Conservation (phyloP, 2,797 vertebrate species). For the Apodemus agrarius region DNA sequence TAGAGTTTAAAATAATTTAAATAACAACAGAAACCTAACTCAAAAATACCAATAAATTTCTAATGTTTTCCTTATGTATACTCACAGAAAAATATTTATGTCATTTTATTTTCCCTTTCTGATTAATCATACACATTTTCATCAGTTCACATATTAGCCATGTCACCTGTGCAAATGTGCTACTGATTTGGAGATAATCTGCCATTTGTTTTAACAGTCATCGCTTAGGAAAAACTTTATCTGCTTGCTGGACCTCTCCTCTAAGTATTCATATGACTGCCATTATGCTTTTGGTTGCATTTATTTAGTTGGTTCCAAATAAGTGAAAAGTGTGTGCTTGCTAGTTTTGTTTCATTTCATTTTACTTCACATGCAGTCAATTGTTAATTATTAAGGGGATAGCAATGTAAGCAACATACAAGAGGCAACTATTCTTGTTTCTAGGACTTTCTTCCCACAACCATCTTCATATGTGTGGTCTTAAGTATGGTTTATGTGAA, state of each 20-base stretch:
- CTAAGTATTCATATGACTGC: not conserved
- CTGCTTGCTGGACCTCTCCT: not conserved
- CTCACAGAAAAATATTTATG: not conserved
- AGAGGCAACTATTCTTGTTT: not conserved
- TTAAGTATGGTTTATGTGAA: not conserved
- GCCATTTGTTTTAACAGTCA: not conserved
- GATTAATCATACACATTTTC: not conserved
- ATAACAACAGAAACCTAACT: not conserved
- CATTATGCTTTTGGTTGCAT: not conserved
- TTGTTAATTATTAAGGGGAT: not conserved
- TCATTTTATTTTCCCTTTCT: conserved; percentile 30
- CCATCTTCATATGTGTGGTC: not conserved
- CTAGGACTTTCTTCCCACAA: not conserved
- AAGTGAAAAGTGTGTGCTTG: not conserved
- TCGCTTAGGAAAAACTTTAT: not conserved
- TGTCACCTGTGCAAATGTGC: not conserved
- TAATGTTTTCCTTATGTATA: not conserved
- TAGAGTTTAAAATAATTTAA: conserved; percentile 25
- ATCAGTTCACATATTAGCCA: not conserved
- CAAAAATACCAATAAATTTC: not conserved
- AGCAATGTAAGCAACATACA: not conserved
- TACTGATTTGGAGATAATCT: not conserved
- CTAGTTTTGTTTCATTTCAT: not conserved
- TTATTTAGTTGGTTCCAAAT: conserved; percentile 24
- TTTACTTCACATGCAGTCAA: not conserved